phyloP scores from a whole-genome alignment of 2,113 vertebrate species.

The Syrrhaptes paradoxus region DNA sequence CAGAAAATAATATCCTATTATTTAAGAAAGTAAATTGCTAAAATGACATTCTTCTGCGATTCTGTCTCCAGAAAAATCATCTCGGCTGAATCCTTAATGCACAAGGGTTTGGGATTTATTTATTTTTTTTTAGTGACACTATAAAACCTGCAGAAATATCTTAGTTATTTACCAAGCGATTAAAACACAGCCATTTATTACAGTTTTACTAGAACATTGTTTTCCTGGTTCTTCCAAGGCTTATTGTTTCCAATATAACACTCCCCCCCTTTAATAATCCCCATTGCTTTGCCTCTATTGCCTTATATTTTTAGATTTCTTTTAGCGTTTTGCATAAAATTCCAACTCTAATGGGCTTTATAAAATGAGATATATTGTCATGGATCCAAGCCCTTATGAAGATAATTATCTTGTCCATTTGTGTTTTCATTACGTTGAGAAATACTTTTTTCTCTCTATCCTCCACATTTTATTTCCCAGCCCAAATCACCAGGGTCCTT shows the following conservation, averaged over 20 bases:
- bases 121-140: constrained; percentile 27
- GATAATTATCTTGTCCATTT: constrained; percentile 73
- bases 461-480: background rate
- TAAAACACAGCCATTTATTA: constrained; percentile 74
- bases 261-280: constrained; percentile 66
- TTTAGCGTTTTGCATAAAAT: constrained; percentile 69
- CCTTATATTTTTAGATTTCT: constrained; percentile 74
- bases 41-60: constrained; percentile 60
- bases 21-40: constrained; percentile 77
- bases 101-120: background rate
- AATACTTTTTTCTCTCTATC: background rate
- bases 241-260: constrained; percentile 72
- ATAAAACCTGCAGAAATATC: constrained; percentile 69
- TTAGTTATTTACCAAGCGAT: constrained; percentile 78
- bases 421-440: constrained; percentile 63
- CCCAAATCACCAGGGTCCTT: background rate
- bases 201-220: constrained; percentile 72
- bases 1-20: constrained; percentile 75
- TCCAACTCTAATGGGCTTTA: constrained; percentile 70
- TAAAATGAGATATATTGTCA: constrained; percentile 70
- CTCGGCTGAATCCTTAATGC: constrained; percentile 63
- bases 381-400: constrained; percentile 66
- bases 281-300: constrained; percentile 70
- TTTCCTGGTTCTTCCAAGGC: constrained; percentile 67
- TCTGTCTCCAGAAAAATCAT: constrained; percentile 43